Conservation (phyloP, 2,888 invertebrate genomes). For the Cantharis nigra region DNA sequence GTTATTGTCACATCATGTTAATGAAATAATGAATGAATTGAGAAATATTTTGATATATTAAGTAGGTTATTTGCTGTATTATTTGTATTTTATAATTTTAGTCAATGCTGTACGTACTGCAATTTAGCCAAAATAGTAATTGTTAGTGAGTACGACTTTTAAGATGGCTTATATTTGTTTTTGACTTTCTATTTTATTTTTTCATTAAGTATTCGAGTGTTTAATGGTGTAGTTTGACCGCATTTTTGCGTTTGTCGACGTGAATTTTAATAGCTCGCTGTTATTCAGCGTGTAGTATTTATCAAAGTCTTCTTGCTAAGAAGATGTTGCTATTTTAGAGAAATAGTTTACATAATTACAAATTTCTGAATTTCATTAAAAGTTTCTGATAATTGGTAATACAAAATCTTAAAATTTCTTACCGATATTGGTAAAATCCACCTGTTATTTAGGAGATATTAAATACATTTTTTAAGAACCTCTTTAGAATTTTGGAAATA, state of each 20-base stretch:
- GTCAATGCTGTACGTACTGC: not conserved
- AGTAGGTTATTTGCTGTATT: not conserved
- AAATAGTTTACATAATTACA: not conserved
- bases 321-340: not conserved
- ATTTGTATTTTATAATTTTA: not conserved
- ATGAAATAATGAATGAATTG: not conserved
- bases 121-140: not conserved
- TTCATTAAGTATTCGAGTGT: constrained; percentile 3
- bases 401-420: not conserved
- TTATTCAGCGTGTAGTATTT: not conserved
- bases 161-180: not conserved
- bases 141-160: not conserved
- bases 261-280: constrained; percentile 7
- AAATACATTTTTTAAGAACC: too few species aligned
- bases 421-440: too few species aligned
- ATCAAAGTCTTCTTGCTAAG: not conserved
- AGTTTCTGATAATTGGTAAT: not conserved
- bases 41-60: not conserved
- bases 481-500: too few species aligned
- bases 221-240: constrained; percentile 11
- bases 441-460: too few species aligned
- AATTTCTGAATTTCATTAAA: not conserved
- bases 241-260: constrained; percentile 13
- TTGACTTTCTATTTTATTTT: constrained; percentile 11
- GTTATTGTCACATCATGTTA: too few species aligned